These are phyloP conservation scores for Echiichthys vipera DNA, from an alignment of 2,797 vertebrate genomes.

Conservation along the genomic window DNA sequence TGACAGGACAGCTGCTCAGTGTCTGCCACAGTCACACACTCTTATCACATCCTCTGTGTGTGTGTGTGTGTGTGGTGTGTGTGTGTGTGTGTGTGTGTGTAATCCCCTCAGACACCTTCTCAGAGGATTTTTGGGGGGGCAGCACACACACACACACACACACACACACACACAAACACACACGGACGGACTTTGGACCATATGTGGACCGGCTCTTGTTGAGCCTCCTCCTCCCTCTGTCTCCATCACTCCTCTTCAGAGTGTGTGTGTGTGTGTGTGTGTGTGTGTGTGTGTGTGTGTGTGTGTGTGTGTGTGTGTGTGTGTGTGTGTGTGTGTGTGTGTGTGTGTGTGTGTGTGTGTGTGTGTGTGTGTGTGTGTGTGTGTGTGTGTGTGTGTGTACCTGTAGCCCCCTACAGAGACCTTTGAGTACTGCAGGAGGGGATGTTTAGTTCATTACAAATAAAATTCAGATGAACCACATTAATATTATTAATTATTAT, in stretches of 20 bases:
- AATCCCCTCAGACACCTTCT: slow-evolving; percentile 47
- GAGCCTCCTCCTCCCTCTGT: background rate
- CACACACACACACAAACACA: background rate
- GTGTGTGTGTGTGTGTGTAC: background rate
- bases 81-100: slow-evolving; percentile 31
- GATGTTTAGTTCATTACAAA: too few species aligned
- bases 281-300: background rate
- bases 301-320: background rate
- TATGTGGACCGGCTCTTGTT: slow-evolving; percentile 51
- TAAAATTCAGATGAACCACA: too few species aligned
- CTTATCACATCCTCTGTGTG: slow-evolving; percentile 43
- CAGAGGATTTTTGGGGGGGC: slow-evolving; percentile 36
- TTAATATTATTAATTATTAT: too few species aligned
- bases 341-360: background rate
- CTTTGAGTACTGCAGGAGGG: too few species aligned
- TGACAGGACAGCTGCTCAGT: slow-evolving; percentile 77
- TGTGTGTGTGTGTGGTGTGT: slow-evolving; percentile 45
- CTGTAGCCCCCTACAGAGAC: too few species aligned
- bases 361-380: background rate
- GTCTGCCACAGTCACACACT: slow-evolving; percentile 66
- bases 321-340: background rate
- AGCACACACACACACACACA: background rate
- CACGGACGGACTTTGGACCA: too few species aligned
- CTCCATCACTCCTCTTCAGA: background rate
- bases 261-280: background rate